Base-by-base conservation (phyloP, 2,888 invertebrate genomes). In the Caenorhabditis zanzibari region DNA sequence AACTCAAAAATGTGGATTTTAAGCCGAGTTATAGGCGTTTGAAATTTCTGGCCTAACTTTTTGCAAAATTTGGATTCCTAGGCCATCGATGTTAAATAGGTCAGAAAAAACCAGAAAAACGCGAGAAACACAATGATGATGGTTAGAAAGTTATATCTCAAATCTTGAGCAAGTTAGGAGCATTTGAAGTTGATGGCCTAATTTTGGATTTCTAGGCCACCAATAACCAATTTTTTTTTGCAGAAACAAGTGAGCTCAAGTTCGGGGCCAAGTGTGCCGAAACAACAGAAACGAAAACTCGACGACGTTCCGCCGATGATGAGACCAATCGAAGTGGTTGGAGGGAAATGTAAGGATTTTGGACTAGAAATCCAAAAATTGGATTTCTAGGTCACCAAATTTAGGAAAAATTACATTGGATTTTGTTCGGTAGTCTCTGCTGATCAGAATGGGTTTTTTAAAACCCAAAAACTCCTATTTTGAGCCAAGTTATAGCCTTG, bases 281-380 rank as follows among this genome's bases (percentile, higher is more conserved):
- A 38, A 12, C 38, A 38, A 12, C 38, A 58, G 10, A 49, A 54
- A 54, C 54, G 26, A 69, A 69, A 24, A 54, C 19, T 9, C 22
- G 38, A 54, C 6, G 58, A 71, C 19, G 4, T 19, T 10, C 38
- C 5, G 22, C 19, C 19, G 41, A 44, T 32, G 54, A 54, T 19
- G 41, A 54, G 35, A 12, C 4, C 22, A 35, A 41, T n/a, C 6
- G 71, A 58, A 7, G 26, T 16, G n/a, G 19, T 9, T 26, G 58
- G 32, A 35, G 71, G 44, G 58, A 71, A 71, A 71, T 38, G 71
- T 69, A n/a, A 52, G 49, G 22, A n/a, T 22, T 22, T 10, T 32
- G 32, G 32, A 4, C 38, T 38, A 38, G 38, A 38, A 38, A 38
- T 38, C 38, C 38, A 38, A 38, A 38, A 38, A 10, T 38, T 38